Conservation (phyloP, 2,888 invertebrate species). For the Phyto melanocephala region DNA sequence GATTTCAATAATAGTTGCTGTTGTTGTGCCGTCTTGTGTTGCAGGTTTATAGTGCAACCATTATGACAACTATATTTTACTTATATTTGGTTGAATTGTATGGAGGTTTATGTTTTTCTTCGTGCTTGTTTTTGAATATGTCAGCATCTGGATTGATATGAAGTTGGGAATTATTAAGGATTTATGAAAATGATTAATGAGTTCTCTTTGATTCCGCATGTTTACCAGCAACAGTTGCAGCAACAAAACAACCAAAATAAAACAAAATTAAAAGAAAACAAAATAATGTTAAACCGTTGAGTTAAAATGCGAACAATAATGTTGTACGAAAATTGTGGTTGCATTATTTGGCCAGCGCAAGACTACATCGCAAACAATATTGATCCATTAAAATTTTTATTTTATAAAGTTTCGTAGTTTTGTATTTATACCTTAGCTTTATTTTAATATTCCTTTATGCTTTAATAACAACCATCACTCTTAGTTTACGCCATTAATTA, state of each 20-base stretch:
- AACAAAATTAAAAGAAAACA: not conserved
- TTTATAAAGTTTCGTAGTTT: not conserved
- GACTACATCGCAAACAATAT: not conserved
- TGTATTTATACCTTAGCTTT: no score
- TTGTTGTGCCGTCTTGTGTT: constrained; percentile 35
- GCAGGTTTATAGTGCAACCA: constrained; percentile 51
- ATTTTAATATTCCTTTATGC: not conserved
- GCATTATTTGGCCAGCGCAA: constrained; percentile 34
- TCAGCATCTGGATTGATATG: constrained; percentile 61
- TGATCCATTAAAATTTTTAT: not conserved
- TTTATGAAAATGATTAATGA: constrained; percentile 65
- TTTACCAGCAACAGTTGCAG: constrained; percentile 57
- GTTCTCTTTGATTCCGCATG: constrained; percentile 43
- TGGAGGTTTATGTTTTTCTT: constrained; percentile 18
- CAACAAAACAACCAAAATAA: not conserved
- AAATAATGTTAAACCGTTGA: not conserved
- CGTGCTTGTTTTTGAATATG: constrained; percentile 34
- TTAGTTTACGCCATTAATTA: constrained; percentile 52
- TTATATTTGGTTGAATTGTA: constrained; percentile 41
- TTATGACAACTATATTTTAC: constrained; percentile 61
- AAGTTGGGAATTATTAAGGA: constrained; percentile 62
- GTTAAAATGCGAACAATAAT: not conserved
- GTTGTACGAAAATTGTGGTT: constrained; percentile 40
- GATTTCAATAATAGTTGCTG: constrained; percentile 20
- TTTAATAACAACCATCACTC: constrained; percentile 54